Conservation (phyloP, 2,888 invertebrate species). For the Oligia fasciuncula region DNA sequence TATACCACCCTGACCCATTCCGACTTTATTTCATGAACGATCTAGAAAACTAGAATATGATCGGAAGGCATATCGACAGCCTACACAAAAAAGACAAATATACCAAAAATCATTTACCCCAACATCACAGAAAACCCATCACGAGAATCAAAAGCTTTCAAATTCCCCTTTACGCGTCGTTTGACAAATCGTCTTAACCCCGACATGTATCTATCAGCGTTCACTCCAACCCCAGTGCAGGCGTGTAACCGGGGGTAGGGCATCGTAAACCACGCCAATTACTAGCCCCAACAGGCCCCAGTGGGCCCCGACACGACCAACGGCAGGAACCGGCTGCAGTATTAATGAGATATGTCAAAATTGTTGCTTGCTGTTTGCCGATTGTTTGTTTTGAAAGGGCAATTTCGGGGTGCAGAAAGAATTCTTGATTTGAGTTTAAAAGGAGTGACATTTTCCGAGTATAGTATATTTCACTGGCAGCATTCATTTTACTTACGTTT, state of each 20-base stretch:
- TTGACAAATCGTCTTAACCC: slow-evolving; percentile 49
- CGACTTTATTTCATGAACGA: background rate
- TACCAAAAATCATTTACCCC: background rate
- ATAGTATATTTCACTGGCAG: background rate
- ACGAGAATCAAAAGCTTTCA: slow-evolving; percentile 24
- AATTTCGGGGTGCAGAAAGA: slow-evolving; percentile 3
- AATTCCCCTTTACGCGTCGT: slow-evolving; percentile 25
- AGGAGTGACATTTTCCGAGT: background rate
- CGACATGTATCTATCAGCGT: slow-evolving; percentile 53
- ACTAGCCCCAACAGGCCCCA: slow-evolving; percentile 62
- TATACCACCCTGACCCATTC: too few relatives aligned
- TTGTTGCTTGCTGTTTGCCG: slow-evolving; percentile 40
- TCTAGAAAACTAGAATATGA: background rate
- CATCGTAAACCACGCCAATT: slow-evolving; percentile 75
- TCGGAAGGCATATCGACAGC: background rate
- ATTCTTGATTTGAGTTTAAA: slow-evolving; percentile 2
- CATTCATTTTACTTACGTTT: too few relatives aligned
- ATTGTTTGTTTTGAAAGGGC: slow-evolving; percentile 41
- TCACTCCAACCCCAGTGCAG: slow-evolving; percentile 22
- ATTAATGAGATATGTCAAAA: slow-evolving; percentile 59
- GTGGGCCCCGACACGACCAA: slow-evolving; percentile 20
- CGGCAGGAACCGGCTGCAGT: slow-evolving; percentile 30
- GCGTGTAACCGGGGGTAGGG: slow-evolving; percentile 39
- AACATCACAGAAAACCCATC: background rate
- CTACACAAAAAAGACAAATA: background rate